phyloP scores from a whole-genome alignment of 2,888 invertebrate genomes.

The Dioctria rufipes region DNA sequence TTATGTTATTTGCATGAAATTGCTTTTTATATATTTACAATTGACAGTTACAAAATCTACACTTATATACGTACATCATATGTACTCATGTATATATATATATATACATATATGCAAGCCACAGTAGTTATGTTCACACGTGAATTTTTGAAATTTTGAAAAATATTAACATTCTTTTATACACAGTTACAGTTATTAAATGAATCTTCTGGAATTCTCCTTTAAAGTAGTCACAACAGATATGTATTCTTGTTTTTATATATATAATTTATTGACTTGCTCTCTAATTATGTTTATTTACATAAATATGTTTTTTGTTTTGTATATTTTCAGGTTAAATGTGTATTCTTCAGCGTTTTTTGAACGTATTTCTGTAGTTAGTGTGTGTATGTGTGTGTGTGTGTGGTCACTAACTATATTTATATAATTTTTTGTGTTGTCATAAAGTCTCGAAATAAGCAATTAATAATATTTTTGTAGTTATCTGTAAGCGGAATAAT shows the following conservation, averaged over 20 bases:
- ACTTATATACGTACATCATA: not conserved
- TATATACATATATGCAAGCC: not conserved
- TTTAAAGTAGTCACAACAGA: slow-evolving; percentile 16
- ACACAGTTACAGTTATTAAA: not conserved
- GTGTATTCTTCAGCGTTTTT: not conserved
- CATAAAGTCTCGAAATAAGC: not conserved
- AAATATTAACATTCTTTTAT: slow-evolving; percentile 16
- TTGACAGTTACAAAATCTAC: slow-evolving; percentile 45
- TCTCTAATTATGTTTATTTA: not conserved
- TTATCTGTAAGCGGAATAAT: slow-evolving; percentile 7
- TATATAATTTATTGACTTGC: not conserved
- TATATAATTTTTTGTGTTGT: not conserved
- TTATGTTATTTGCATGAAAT: not conserved
- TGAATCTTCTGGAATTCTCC: not conserved
- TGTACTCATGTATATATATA: no score
- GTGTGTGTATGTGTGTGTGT: not conserved
- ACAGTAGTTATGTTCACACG: slow-evolving; percentile 6
- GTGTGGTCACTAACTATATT: not conserved
- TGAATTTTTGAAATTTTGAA: not conserved
- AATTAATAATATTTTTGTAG: not conserved
- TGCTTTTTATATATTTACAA: slow-evolving; percentile 28
- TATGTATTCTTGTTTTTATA: slow-evolving; percentile 21
- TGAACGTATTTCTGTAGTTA: not conserved
- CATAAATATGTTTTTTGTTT: not conserved
- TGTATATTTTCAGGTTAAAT: not conserved